These are phyloP conservation scores for Tortrix viridana DNA, from an alignment of 2,888 invertebrate species.

Conservation along the genomic window DNA sequence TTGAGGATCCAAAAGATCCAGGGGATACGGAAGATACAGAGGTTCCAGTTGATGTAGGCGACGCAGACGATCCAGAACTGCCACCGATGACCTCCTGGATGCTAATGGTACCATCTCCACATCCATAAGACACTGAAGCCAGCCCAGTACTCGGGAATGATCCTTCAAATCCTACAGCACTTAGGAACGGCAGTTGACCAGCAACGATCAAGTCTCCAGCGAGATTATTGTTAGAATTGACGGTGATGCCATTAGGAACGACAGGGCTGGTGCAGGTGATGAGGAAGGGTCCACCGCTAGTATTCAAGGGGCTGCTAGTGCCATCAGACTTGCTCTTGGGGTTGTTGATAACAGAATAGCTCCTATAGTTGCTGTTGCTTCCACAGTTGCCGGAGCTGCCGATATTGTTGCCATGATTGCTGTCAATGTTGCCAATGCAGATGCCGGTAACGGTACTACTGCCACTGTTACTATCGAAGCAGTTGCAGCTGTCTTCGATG, in stretches of 20 bases:
- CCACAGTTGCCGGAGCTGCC: too few species aligned
- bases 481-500: too few species aligned
- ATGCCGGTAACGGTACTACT: too few species aligned
- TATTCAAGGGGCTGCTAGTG: too few species aligned
- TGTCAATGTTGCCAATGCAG: too few species aligned
- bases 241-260: slow-evolving; percentile 25
- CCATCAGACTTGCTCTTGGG: too few species aligned
- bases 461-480: slow-evolving; percentile 2
- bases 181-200: slow-evolving; percentile 43
- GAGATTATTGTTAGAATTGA: slow-evolving; percentile 1
- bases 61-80: not conserved
- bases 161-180: slow-evolving; percentile 46
- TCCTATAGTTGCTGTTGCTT: too few species aligned
- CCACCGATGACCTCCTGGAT: slow-evolving; percentile 23
- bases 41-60: too few species aligned
- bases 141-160: slow-evolving; percentile 41
- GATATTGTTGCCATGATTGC: too few species aligned
- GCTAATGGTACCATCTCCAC: slow-evolving; percentile 44
- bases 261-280: slow-evolving; percentile 18
- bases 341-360: too few species aligned
- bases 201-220: slow-evolving; percentile 16
- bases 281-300: slow-evolving; percentile 27
- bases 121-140: slow-evolving; percentile 45
- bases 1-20: too few species aligned
- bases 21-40: too few species aligned